Evolutionary conservation across 2,888 invertebrate species (phyloP).

Genomic region (Melolontha melolontha): DNA sequence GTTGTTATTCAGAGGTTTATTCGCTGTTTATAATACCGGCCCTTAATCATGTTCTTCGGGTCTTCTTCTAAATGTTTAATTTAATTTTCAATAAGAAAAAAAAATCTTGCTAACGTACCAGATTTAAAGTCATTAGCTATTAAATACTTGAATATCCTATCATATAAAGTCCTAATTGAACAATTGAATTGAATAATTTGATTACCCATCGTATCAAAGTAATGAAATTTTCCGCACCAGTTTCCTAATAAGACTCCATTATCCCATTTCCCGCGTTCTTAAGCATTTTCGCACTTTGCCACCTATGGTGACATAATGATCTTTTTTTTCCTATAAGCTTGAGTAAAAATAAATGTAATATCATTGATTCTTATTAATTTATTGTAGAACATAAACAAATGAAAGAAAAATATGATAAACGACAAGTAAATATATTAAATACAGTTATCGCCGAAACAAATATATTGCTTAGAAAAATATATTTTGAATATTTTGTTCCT

Average conservation of each 20-base stretch:
- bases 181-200: constrained; percentile 34
- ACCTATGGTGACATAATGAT: constrained; percentile 6
- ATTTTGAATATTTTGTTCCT: too few species aligned
- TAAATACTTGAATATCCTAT: neutral
- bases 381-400: too few species aligned
- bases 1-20: too few species aligned
- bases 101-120: neutral
- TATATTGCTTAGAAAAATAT: too few species aligned
- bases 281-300: constrained; percentile 10
- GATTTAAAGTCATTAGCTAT: neutral
- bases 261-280: constrained; percentile 11
- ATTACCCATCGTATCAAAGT: constrained; percentile 21
- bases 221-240: constrained; percentile 27
- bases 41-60: too few species aligned
- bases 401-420: too few species aligned
- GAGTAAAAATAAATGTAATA: too few species aligned
- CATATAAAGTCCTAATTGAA: constrained; percentile 20
- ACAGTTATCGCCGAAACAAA: too few species aligned
- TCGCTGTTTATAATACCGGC: too few species aligned
- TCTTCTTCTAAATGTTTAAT: neutral
- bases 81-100: neutral
- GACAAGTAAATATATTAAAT: too few species aligned
- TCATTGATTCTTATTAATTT: too few species aligned
- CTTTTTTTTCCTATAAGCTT: neutral
- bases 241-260: constrained; percentile 16